Evolutionary conservation across 92 coral and sea anemone genomes (phyloP).

Genomic region (Siderastrea radians): DNA sequence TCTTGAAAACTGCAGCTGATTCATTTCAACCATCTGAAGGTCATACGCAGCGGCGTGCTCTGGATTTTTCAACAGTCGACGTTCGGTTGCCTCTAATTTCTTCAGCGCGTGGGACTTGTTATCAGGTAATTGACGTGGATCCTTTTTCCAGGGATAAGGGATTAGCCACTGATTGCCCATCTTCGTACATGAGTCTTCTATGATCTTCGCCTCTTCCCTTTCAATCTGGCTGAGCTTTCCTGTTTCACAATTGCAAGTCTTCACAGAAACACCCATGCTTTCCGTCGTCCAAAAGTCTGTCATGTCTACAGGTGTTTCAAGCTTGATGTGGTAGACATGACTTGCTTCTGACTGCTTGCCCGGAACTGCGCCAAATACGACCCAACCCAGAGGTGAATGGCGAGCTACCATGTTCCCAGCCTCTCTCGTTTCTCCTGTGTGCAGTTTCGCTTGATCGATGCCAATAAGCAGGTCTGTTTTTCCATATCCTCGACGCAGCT

Average conservation of each 20-base stretch:
- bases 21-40: conserved; percentile 60
- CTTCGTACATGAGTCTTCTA: conserved; percentile 62
- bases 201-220: conserved; percentile 63
- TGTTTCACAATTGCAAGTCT: conserved; percentile 43
- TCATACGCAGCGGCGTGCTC: conserved; percentile 68
- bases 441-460: conserved; percentile 71
- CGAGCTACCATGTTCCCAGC: conserved; percentile 61
- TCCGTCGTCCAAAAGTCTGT: conserved; percentile 70
- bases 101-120: conserved; percentile 66
- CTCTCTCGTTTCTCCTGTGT: conserved; percentile 66
- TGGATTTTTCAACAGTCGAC: conserved; percentile 53
- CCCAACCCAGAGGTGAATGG: conserved; percentile 73
- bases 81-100: conserved; percentile 61
- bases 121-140: conserved; percentile 56
- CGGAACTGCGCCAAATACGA: conserved; percentile 67
- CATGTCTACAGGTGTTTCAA: conserved; percentile 56
- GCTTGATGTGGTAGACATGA: conserved; percentile 38
- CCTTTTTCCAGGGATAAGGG: conserved; percentile 74
- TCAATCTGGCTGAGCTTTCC: conserved; percentile 64
- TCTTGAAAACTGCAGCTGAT: conserved; percentile 50
- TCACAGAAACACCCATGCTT: conserved; percentile 53
- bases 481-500: conserved; percentile 47
- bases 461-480: conserved; percentile 64
- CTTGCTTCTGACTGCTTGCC: conserved; percentile 44
- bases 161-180: conserved; percentile 63